A percentile compares a stretch with the other conserved stretches of the same genome.
Evolutionary conservation across 2,113 vertebrate species (phyloP).

Genomic region (Urocolius indicus): DNA sequence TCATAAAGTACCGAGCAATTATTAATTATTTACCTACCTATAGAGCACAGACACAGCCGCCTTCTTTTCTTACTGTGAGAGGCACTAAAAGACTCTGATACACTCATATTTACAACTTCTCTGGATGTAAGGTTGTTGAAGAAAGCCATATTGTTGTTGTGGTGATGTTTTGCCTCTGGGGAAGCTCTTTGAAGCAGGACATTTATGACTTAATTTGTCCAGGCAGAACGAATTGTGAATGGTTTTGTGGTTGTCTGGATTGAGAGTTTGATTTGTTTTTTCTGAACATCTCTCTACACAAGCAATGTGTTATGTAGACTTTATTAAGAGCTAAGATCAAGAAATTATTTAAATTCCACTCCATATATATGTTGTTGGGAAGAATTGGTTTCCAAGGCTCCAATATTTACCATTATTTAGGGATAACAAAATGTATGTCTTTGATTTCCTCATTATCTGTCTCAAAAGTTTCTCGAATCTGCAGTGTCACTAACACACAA

Average conservation of each 20-base stretch:
- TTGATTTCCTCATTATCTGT: background rate
- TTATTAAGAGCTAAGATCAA: background rate
- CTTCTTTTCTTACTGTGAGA: background rate
- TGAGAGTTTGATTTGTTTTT: background rate
- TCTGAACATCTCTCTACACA: background rate
- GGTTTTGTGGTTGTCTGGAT: background rate
- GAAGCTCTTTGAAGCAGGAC: background rate
- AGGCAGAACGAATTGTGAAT: background rate
- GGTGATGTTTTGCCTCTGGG: background rate
- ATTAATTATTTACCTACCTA: background rate
- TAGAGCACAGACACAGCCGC: rapidly evolving
- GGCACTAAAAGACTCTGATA: background rate
- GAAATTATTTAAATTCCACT: background rate
- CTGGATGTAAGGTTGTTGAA: background rate
- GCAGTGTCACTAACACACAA: background rate
- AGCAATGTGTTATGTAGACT: background rate
- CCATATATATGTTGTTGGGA: background rate
- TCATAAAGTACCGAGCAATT: background rate
- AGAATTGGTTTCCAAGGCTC: background rate
- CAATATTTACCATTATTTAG: background rate
- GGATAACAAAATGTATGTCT: background rate
- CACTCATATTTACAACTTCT: background rate
- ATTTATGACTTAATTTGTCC: background rate
- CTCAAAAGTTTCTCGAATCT: background rate
- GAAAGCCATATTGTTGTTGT: background rate